phyloP scores from a whole-genome alignment of 1,140 invertebrate genomes.

The Drosophila pandora region DNA sequence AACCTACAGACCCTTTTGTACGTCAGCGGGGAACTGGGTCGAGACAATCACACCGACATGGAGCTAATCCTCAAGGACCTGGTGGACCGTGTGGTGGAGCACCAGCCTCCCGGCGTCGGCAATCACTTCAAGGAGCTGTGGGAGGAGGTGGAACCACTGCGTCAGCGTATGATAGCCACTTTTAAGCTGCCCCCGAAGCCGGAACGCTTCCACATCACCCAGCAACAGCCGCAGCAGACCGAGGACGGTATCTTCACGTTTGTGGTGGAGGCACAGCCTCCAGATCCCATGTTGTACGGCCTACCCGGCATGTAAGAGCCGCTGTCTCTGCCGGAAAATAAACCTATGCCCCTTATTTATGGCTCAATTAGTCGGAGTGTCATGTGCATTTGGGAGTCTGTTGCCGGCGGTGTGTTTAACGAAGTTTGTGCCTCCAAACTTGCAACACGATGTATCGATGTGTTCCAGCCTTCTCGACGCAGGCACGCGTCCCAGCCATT shows the following conservation, averaged over 20 bases:
- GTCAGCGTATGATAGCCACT: slow-evolving; percentile 6
- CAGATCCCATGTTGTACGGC: neutral
- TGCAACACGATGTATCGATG: slow-evolving; percentile 11
- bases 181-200: neutral
- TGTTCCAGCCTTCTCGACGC: neutral
- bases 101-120: slow-evolving; percentile 9
- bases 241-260: neutral
- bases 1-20: slow-evolving; percentile 52
- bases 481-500: slow-evolving; percentile 17
- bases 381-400: slow-evolving; percentile 28
- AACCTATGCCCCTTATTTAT: slow-evolving; percentile 30
- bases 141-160: neutral
- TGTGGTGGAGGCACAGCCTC: slow-evolving; percentile 1
- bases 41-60: slow-evolving; percentile 35
- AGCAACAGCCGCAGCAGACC: neutral
- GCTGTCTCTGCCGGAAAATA: slow-evolving; percentile 9
- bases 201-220: slow-evolving; percentile 6
- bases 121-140: slow-evolving; percentile 11
- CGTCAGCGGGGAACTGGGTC: slow-evolving; percentile 31
- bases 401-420: slow-evolving; percentile 7
- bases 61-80: slow-evolving; percentile 24
- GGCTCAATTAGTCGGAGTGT: slow-evolving; percentile 42
- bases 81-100: slow-evolving; percentile 15
- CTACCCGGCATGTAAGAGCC: neutral
- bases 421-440: neutral